Percentiles rank a stretch among this genome's conserved stretches.
Evolutionary conservation across 2,797 vertebrate genomes (phyloP).

Genomic region (Sebastes oblongus): DNA sequence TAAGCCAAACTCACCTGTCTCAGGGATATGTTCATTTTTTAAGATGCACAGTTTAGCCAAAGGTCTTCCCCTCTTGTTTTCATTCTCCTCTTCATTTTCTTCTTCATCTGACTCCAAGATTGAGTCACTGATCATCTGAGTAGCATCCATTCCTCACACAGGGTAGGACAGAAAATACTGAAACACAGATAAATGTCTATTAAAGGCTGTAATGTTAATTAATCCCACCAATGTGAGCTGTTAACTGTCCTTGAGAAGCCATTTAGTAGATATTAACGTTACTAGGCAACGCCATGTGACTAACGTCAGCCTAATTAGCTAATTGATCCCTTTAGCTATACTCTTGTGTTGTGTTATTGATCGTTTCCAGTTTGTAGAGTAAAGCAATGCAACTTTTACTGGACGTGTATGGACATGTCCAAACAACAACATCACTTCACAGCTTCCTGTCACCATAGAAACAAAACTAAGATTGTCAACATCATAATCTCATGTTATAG

Average conservation of each 20-base stretch:
- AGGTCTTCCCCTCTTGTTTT: conserved; percentile 40
- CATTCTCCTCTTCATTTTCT: conserved; percentile 52
- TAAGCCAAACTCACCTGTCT: conserved; percentile 70
- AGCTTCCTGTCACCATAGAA: conserved; percentile 23
- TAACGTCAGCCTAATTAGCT: conserved; percentile 17
- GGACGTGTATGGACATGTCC: background rate
- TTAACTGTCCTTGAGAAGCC: background rate
- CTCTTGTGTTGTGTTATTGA: background rate
- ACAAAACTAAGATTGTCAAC: background rate
- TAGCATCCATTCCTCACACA: conserved; percentile 79
- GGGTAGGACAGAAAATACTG: background rate
- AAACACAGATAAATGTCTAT: background rate
- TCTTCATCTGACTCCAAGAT: conserved; percentile 76
- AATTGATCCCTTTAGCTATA: background rate
- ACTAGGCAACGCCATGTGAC: background rate
- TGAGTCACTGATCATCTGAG: conserved; percentile 78
- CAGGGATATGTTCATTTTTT: conserved; percentile 78
- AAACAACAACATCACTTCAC: background rate
- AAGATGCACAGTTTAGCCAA: conserved; percentile 80
- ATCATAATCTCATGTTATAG: background rate
- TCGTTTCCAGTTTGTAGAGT: background rate
- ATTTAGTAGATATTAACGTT: no score
- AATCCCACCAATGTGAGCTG: background rate
- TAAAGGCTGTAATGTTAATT: background rate
- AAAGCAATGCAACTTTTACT: conserved; percentile 17